Percentiles rank a stretch among this genome's conserved stretches.
Evolutionary conservation across 2,113 vertebrate species (phyloP).

Genomic region (Oceanites oceanicus): DNA sequence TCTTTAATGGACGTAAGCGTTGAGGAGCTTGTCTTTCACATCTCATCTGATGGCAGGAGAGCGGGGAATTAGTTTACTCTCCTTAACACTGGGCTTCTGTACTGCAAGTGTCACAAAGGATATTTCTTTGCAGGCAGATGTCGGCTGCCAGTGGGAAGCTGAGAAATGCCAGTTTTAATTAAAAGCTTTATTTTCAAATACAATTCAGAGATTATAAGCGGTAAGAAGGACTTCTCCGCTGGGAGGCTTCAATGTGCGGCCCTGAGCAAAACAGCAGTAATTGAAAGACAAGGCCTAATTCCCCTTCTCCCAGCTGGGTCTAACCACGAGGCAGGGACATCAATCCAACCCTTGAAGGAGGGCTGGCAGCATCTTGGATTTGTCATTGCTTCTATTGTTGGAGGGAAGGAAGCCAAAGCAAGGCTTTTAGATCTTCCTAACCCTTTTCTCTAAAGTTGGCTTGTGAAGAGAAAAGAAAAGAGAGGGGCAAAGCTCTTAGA

Average conservation of each 20-base stretch:
- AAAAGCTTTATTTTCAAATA: constrained; percentile 70
- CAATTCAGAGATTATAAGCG: constrained; percentile 53
- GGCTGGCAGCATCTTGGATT: constrained; percentile 5
- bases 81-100: background rate
- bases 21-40: constrained; percentile 5
- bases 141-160: constrained; percentile 64
- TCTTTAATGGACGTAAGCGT: background rate
- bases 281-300: constrained; percentile 67
- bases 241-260: constrained; percentile 47
- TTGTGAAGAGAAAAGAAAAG: background rate
- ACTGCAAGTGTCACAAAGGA: constrained; percentile 22
- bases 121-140: constrained; percentile 53
- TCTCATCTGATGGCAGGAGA: constrained; percentile 13
- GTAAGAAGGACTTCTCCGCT: constrained; percentile 47
- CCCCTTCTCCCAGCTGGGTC: constrained; percentile 58
- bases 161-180: constrained; percentile 68
- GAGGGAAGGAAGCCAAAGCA: constrained; percentile 21
- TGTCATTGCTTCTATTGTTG: background rate
- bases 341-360: constrained; percentile 59
- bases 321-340: constrained; percentile 53
- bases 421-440: background rate
- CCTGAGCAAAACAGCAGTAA: constrained; percentile 65
- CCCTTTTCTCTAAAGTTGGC: background rate
- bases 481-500: background rate
- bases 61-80: background rate